Evolutionary conservation across 2,888 invertebrate genomes (phyloP), one percentile per base, ranked within the genome.

Genomic region (Hartigia nigra): DNA sequence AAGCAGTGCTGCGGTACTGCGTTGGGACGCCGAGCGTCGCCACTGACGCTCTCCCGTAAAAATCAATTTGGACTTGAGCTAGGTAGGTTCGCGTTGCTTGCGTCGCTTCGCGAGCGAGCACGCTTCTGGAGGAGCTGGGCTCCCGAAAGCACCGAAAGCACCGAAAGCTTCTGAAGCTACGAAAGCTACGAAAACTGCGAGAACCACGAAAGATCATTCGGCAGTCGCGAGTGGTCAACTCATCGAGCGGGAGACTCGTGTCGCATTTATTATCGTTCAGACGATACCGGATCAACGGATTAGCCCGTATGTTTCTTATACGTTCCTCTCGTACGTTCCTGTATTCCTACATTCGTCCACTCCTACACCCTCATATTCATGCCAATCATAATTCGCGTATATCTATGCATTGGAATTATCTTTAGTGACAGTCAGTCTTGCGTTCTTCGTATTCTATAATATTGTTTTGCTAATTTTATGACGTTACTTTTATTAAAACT

Each of bases 21-120:
- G 81, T 85, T 84, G 86, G 87, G 87, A 88, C 88, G 87, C 88
- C 85, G 85, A 80, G 89, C 88, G 90, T 89, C 91, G 90, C 90
- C 90, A 90, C 90, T 86, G 86, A 82, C 87, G 89, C 82, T 83
- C 86, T 87, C 83, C 84, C 88, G 90, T 91, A 91, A 91, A 91
- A 91, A 91, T 91, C 91, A 91, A 91, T 91, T 91, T 91, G 88
- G 88, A 89, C 88, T 88, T 87, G 88, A 77, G 87, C 88, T 87
- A 88, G 88, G 89, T 86, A 77, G 34, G 83, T 82, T 39, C 84
- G 80, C 81, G 79, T 72, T 77, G 82, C 77, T 80, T 80, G 81
- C 84, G 81, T 79, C 77, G 75, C 32, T 74, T 77, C 77, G 79
- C 79, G 69, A 79, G 83, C 81, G 81, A 78, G 78, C 86, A 82